phyloP scores from a whole-genome alignment of 2,797 vertebrate species.

The Dendrocincla tyrannina region DNA sequence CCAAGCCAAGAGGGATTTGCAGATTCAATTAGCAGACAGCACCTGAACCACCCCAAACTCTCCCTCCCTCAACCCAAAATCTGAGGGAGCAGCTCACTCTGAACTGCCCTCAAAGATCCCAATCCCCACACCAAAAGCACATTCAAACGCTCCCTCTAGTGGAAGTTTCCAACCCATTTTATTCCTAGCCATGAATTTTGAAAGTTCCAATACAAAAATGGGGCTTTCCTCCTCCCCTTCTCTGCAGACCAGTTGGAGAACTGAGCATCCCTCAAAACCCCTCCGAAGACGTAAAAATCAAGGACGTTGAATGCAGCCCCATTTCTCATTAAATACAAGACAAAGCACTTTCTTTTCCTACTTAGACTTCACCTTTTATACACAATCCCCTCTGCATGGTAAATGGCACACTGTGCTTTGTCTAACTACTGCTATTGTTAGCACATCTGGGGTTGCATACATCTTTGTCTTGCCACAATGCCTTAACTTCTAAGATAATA shows the following conservation, averaged over 20 bases:
- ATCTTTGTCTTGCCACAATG: neutral
- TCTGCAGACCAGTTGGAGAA: neutral
- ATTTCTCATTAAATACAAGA: neutral
- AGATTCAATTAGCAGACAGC: neutral
- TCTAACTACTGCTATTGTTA: neutral
- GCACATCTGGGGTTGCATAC: neutral
- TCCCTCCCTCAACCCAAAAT: neutral
- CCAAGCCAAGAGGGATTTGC: neutral
- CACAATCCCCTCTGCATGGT: neutral
- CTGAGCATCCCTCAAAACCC: neutral
- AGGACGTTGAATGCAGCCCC: neutral
- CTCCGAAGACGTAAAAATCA: neutral
- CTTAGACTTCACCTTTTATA: neutral
- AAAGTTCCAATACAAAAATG: neutral
- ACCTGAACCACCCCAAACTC: neutral
- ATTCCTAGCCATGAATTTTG: neutral
- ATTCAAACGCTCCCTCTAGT: conserved; percentile 57
- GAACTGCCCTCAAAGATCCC: neutral
- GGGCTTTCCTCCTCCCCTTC: neutral
- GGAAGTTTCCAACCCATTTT: neutral
- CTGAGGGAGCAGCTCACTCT: neutral
- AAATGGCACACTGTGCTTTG: neutral
- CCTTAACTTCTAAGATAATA: neutral
- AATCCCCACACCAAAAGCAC: neutral
- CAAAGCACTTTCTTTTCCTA: neutral